Base-by-base conservation (phyloP, 2,113 vertebrate genomes). In the Peromyscus californicus region DNA sequence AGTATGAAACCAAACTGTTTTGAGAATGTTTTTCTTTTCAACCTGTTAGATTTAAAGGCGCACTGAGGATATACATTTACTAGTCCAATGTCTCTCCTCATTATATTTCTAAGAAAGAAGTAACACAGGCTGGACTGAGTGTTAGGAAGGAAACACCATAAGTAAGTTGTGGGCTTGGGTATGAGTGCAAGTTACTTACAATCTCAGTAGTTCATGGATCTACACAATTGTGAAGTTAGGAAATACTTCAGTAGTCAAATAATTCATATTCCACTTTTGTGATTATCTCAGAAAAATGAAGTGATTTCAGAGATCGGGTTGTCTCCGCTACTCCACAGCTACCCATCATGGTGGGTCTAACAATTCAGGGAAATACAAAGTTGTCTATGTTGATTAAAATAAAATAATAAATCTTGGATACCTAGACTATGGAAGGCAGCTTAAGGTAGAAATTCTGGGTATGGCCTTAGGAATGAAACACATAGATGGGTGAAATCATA, bases 101-200 rank as follows among this genome's bases (percentile, higher is more conserved):
- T 12, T 78, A 11, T 78, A 24, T 31, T 85, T 88, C 92, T 88
- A 33, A 84, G 69, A 90, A 93, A 69, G 26, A 87, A 78, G 42
- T 2, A n/a, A n/a, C 15, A 16, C 13, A 76, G 31, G 0, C n/a
- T 67, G 9, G 54, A 79, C 22, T 48, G 74, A 86, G 17, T 10
- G 19, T 75, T 33, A 83, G 61, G 86, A 95, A 79, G 59, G 57
- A 88, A 90, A 13, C 8, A 21, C 0, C 29, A 17, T 5, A 16
- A 17, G 19, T n/a, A 54, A 51, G 7, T 31, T 36, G 51, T 7
- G 4, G 36, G 16, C 6, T 61, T 26, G 13, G 33, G 4, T 79
- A 19, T 24, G 65, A 22, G 9, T 39, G 83, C 91, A 22, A 5
- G 17, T 21, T 36, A 92, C 70, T 2, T 88, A 22, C 5, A 57